Evolutionary conservation across 2,888 invertebrate species (phyloP), one percentile per base, ranked within the genome.

Genomic region (Parelbella ahira): DNA sequence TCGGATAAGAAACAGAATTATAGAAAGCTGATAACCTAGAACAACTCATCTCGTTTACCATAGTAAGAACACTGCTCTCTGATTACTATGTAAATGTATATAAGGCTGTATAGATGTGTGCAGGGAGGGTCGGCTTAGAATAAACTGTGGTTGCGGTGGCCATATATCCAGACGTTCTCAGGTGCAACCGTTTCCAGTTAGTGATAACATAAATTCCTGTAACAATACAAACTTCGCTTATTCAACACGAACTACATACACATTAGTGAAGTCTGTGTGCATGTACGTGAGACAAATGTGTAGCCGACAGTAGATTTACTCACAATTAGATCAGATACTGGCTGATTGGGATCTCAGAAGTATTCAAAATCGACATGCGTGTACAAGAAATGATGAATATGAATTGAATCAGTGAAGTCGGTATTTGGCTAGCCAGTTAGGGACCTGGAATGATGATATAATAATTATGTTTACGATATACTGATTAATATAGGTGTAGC

Each of bases 101-200:
- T n/a, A n/a, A n/a, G n/a, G n/a, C n/a, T n/a, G n/a, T n/a, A n/a
- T n/a, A 21, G 23, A 37, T 19, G 12, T 11, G n/a, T n/a, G n/a
- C 13, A 19, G 8, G 20, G 25, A 27, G 34, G 34, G 34, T 15
- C 18, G 30, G 28, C 42, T 7, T 27, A 34, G 41, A 42, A 42
- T 36, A 42, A 42, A 42, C 42, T 42, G 28, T 42, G 34, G 42
- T 42, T 42, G 42, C 18, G 34, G 42, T 11, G 10, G 11, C 28
- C 28, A 34, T 42, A 34, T 34, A 42, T 42, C 34, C 34, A 42
- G 23, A n/a, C 19, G 41, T 28, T 34, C 42, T 29, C 42, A 42
- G 42, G 42, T 42, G 42, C 21, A 23, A 29, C 34, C 23, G 23
- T 34, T 23, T 42, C 28, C 34, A 34, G 23, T 42, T 28, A 29